Conservation (phyloP, 2,113 vertebrate species). For the Tursiops truncatus region DNA sequence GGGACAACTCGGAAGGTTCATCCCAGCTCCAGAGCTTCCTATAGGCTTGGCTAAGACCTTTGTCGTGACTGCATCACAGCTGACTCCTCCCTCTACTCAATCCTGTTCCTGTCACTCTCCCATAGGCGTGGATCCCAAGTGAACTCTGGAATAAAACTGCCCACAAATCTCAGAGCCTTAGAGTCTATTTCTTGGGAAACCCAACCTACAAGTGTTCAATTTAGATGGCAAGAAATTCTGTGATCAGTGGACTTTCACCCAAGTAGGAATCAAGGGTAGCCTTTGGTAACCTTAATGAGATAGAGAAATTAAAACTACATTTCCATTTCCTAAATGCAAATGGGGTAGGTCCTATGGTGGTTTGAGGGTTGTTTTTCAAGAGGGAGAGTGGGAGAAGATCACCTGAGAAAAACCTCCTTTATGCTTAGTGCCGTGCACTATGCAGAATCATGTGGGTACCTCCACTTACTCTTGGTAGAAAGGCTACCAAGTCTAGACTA, state of each 20-base stretch:
- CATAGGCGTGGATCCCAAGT: neutral
- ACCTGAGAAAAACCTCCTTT: neutral
- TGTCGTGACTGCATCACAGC: neutral
- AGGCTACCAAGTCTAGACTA: neutral
- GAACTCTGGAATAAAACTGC: neutral
- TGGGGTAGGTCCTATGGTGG: neutral
- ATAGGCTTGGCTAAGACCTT: neutral
- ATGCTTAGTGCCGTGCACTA: neutral
- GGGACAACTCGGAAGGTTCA: neutral
- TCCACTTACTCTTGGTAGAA: neutral
- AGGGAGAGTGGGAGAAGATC: too few relatives aligned
- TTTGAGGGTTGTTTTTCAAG: neutral
- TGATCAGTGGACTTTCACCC: neutral
- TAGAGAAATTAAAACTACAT: neutral
- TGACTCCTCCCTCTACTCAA: neutral
- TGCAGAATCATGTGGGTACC: fast-evolving
- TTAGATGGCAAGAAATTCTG: neutral
- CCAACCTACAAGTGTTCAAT: neutral
- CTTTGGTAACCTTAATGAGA: neutral
- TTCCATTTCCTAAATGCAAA: neutral
- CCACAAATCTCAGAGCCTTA: neutral
- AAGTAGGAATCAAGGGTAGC: neutral
- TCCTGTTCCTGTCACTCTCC: neutral
- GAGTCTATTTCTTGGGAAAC: neutral
- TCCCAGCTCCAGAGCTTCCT: neutral